Evolutionary conservation across 1,140 invertebrate genomes (phyloP).

Genomic region (Macrotrachela quadricornifera): DNA sequence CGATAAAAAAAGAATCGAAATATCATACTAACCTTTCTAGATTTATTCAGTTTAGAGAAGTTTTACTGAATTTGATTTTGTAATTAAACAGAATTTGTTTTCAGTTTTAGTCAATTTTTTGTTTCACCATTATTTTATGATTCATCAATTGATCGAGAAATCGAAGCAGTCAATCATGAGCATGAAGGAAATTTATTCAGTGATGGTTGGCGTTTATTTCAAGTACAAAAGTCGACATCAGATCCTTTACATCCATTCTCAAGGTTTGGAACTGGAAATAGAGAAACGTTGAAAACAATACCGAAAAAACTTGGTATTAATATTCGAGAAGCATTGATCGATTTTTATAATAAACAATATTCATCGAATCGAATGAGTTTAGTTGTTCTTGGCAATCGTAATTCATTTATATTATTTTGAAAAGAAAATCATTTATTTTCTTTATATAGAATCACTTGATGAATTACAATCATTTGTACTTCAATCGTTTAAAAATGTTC

Average conservation of each 20-base stretch:
- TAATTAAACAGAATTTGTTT: conserved; percentile 8
- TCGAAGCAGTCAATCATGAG: conserved; percentile 84
- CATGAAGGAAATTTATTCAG: conserved; percentile 74
- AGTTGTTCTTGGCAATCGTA: conserved; percentile 64
- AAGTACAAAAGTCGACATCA: conserved; percentile 58
- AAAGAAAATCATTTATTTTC: too few species aligned
- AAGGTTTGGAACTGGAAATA: conserved; percentile 77
- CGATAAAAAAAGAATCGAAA: too few species aligned
- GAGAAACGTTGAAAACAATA: conserved; percentile 50
- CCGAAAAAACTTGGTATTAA: conserved; percentile 56
- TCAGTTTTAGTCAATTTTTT: conserved; percentile 81
- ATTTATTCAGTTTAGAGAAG: too few species aligned
- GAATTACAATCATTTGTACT: conserved; percentile 58
- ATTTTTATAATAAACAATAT: conserved; percentile 77
- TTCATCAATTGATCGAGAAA: conserved; percentile 62
- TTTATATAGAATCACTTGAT: conserved; percentile 68
- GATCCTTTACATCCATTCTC: conserved; percentile 55
- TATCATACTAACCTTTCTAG: too few species aligned
- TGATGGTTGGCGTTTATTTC: conserved; percentile 64
- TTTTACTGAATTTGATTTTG: too few species aligned
- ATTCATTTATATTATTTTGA: too few species aligned
- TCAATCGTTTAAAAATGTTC: conserved; percentile 49
- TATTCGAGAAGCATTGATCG: conserved; percentile 57
- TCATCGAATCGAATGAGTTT: conserved; percentile 77
- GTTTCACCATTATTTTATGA: conserved; percentile 70